These are phyloP conservation scores for Papilio demoleus DNA, from an alignment of 2,888 invertebrate species.

Conservation along the genomic window DNA sequence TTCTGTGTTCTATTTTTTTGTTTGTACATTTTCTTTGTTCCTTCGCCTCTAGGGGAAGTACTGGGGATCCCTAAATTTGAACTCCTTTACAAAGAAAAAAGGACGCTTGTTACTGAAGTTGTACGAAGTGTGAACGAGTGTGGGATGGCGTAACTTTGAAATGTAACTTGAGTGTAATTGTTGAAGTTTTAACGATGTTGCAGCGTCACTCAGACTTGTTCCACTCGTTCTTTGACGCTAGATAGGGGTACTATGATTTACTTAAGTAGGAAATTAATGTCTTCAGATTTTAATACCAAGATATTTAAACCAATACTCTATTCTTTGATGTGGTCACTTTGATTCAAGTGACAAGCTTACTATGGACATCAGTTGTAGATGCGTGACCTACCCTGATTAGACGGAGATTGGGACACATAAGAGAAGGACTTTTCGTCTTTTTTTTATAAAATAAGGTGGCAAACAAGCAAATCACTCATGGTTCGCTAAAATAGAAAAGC, in stretches of 20 bases:
- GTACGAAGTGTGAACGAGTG: conserved; percentile 34
- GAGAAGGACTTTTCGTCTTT: too few relatives aligned
- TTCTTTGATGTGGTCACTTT: too few relatives aligned
- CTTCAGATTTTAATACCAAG: not conserved
- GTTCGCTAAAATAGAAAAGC: too few relatives aligned
- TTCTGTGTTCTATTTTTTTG: not conserved
- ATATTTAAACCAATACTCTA: too few relatives aligned
- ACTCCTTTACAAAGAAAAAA: conserved; percentile 34
- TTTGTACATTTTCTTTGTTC: not conserved
- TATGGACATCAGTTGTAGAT: too few relatives aligned
- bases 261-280: not conserved
- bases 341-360: too few relatives aligned
- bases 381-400: too few relatives aligned
- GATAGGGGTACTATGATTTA: conserved; percentile 15
- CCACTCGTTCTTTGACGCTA: conserved; percentile 40
- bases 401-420: too few relatives aligned
- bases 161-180: conserved; percentile 51
- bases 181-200: conserved; percentile 52
- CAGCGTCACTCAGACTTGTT: conserved; percentile 41
- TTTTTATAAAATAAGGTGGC: too few relatives aligned
- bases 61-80: conserved; percentile 32
- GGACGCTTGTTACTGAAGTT: conserved; percentile 41
- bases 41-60: conserved; percentile 1
- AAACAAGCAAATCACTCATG: too few relatives aligned
- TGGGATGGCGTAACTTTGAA: conserved; percentile 41